A percentile compares a stretch with the other conserved stretches of the same genome.
Conservation (phyloP, 2,797 vertebrate species). For the Megaceryle alcyon region DNA sequence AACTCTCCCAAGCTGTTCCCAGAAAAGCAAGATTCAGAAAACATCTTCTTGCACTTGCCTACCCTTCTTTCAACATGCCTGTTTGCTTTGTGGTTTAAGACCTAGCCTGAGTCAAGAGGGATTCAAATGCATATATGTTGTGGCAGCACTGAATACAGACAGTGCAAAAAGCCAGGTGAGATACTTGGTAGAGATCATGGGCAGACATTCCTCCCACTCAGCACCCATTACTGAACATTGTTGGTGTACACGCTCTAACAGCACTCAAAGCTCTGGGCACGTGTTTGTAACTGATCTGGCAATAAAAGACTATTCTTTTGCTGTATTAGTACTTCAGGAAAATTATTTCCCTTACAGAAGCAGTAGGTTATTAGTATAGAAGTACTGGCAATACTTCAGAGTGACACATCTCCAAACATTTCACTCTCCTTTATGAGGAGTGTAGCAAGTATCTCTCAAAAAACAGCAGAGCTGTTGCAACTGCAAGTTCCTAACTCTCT, state of each 20-base stretch:
- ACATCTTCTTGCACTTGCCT: not conserved
- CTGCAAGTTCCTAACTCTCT: not conserved
- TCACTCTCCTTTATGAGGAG: not conserved
- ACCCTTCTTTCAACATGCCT: slow-evolving; percentile 1
- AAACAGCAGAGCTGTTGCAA: not conserved
- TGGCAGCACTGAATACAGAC: slow-evolving; percentile 4
- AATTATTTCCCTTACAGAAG: not conserved
- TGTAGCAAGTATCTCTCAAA: not conserved
- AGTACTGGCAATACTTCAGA: not conserved
- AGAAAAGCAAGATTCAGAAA: not conserved
- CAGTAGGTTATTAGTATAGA: not conserved
- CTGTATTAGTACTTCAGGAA: not conserved
- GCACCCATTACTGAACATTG: not conserved
- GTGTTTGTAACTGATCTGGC: not conserved
- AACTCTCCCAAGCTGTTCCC: not conserved
- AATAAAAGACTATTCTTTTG: not conserved
- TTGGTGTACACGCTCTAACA: not conserved
- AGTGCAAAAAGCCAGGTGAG: slow-evolving; percentile 1
- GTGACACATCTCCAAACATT: not conserved
- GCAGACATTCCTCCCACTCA: not conserved
- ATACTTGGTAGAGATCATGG: slow-evolving; percentile 3
- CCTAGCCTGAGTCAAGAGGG: not conserved
- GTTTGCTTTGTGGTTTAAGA: slow-evolving; percentile 1
- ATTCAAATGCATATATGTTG: not conserved
- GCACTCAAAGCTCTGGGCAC: not conserved